These are phyloP conservation scores for Brachionus plicatilis DNA, from an alignment of 1,140 invertebrate genomes.

Conservation along the genomic window DNA sequence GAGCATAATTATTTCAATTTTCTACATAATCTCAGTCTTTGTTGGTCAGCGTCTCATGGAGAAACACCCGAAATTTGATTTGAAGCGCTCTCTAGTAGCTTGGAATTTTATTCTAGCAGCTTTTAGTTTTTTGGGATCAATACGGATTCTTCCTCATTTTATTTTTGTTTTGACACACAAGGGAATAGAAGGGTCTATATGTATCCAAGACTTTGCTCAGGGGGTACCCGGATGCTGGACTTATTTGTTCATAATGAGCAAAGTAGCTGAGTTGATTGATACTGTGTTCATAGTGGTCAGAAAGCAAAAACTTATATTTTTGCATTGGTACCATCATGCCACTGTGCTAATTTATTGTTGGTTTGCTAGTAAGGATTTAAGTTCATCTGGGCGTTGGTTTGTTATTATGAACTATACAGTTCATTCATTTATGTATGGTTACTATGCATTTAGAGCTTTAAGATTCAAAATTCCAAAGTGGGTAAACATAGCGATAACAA, in stretches of 20 bases:
- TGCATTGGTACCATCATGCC: conserved; percentile 78
- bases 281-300: conserved; percentile 91
- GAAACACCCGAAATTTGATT: conserved; percentile 75
- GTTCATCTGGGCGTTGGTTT: conserved; percentile 70
- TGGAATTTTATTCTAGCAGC: conserved; percentile 86
- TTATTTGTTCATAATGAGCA: conserved; percentile 74
- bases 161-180: conserved; percentile 75
- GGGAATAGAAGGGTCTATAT: conserved; percentile 86
- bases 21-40: conserved; percentile 90
- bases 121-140: conserved; percentile 86
- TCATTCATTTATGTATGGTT: conserved; percentile 92
- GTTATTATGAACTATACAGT: conserved; percentile 97
- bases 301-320: conserved; percentile 91
- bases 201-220: conserved; percentile 58
- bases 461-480: conserved; percentile 73
- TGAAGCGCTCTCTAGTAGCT: conserved; percentile 72
- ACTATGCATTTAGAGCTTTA: conserved; percentile 84
- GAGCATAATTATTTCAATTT: conserved; percentile 67
- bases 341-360: conserved; percentile 82
- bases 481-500: conserved; percentile 85
- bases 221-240: conserved; percentile 66
- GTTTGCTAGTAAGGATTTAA: conserved; percentile 73
- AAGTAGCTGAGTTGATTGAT: conserved; percentile 90
- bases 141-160: conserved; percentile 64
- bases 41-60: conserved; percentile 86